A percentile compares a stretch with the other conserved stretches of the same genome.
phyloP scores from a whole-genome alignment of 1,140 invertebrate species.

The Euura saliciscinereae region DNA sequence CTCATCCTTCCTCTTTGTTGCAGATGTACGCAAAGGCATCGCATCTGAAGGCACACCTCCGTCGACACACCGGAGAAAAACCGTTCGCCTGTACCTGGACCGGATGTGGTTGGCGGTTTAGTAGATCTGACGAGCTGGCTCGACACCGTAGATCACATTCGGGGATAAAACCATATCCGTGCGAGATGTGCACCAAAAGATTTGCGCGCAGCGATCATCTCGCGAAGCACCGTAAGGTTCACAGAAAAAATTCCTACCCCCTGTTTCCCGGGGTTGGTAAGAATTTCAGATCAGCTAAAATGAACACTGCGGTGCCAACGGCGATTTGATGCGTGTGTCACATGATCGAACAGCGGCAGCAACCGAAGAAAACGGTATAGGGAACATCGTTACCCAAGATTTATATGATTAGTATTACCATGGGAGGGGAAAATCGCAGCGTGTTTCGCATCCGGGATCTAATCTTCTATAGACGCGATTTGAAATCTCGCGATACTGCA shows the following conservation, averaged over 20 bases:
- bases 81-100: slow-evolving; percentile 90
- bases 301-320: slow-evolving; percentile 37
- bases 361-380: too few species aligned
- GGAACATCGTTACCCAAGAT: too few species aligned
- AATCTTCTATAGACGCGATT: too few species aligned
- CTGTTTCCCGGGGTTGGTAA: slow-evolving; percentile 42
- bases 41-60: slow-evolving; percentile 91
- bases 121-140: slow-evolving; percentile 90
- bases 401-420: too few species aligned
- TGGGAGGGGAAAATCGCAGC: too few species aligned
- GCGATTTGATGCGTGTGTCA: slow-evolving; percentile 31
- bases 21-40: slow-evolving; percentile 91
- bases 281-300: slow-evolving; percentile 42
- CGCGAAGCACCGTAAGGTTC: slow-evolving; percentile 88
- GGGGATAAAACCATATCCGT: slow-evolving; percentile 86
- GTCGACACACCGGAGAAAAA: slow-evolving; percentile 94
- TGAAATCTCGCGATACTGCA: too few species aligned
- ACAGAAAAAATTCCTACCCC: slow-evolving; percentile 64
- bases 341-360: too few species aligned
- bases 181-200: slow-evolving; percentile 80
- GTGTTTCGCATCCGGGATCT: too few species aligned
- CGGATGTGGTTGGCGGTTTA: slow-evolving; percentile 93
- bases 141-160: slow-evolving; percentile 82
- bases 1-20: background rate
- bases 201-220: slow-evolving; percentile 91